Percentiles rank a stretch among this genome's conserved stretches.
Conservation (phyloP, 2,797 vertebrate species). For the Tamandua tetradactyla region DNA sequence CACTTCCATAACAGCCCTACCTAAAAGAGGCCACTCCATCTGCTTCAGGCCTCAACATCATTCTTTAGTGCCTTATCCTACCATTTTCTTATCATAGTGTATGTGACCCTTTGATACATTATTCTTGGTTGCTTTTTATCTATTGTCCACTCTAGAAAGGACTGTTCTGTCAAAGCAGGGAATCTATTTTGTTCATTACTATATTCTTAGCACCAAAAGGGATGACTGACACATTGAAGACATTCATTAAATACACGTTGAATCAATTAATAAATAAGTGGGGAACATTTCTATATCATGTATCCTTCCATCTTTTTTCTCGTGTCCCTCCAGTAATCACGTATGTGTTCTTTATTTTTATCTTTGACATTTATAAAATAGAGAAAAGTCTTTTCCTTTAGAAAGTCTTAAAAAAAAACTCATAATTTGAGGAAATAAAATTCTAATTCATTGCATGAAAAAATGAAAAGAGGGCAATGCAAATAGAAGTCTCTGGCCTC, state of each 20-base stretch:
- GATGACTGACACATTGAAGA: too few species aligned
- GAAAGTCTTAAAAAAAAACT: not conserved
- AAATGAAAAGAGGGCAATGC: not conserved
- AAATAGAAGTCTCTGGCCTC: not conserved
- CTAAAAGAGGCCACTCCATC: rapidly evolving
- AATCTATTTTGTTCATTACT: not conserved
- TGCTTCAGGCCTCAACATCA: rapidly evolving
- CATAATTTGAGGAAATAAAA: not conserved
- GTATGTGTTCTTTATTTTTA: not conserved
- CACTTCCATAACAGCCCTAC: rapidly evolving
- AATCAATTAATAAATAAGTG: not conserved
- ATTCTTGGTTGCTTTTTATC: not conserved
- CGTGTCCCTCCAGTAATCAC: not conserved
- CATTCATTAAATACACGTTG: not conserved
- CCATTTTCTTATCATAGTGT: not conserved
- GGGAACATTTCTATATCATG: not conserved
- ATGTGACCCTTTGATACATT: too few species aligned
- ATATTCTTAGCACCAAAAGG: not conserved
- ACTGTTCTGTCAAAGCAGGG: not conserved
- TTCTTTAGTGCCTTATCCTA: not conserved
- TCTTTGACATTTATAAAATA: not conserved
- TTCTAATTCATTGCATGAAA: not conserved
- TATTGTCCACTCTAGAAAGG: too few species aligned
- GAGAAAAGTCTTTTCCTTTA: not conserved
- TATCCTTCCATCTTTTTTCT: not conserved